These are phyloP conservation scores for Gobiocypris rarus DNA, from an alignment of 2,113 vertebrate genomes.

Conservation along the genomic window DNA sequence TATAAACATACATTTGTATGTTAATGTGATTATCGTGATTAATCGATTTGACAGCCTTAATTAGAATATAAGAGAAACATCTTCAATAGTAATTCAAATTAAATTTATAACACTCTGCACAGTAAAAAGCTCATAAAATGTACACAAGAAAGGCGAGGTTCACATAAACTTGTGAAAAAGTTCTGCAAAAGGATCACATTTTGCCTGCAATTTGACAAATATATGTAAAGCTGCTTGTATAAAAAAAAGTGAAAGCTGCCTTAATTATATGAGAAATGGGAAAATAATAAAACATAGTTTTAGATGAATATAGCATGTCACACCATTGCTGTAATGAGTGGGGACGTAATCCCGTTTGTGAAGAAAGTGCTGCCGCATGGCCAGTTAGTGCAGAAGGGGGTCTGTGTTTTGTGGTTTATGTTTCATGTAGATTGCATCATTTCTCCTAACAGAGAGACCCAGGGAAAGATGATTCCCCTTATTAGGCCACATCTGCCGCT, in stretches of 20 bases:
- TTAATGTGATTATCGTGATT: too few relatives aligned
- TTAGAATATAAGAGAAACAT: not conserved
- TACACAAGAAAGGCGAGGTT: not conserved
- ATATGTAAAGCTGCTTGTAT: not conserved
- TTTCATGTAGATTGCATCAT: conserved; percentile 57
- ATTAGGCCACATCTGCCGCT: conserved; percentile 2
- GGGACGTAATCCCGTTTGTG: not conserved
- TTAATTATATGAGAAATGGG: not conserved
- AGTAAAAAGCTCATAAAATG: too few relatives aligned
- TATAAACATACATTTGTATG: too few relatives aligned
- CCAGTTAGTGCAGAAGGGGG: not conserved
- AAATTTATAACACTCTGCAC: not conserved
- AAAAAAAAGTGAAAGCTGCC: not conserved
- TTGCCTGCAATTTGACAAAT: not conserved
- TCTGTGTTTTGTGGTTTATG: conserved; percentile 25
- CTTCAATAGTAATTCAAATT: not conserved
- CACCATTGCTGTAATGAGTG: not conserved
- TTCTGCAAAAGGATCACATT: not conserved
- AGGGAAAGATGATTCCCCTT: conserved; percentile 30
- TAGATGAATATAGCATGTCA: not conserved
- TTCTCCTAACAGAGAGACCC: conserved; percentile 40
- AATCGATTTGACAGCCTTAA: too few relatives aligned
- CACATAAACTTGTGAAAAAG: not conserved
- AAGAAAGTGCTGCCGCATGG: conserved; percentile 12
- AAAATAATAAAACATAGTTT: not conserved